Percentiles rank a stretch among this genome's conserved stretches.
phyloP scores from a whole-genome alignment of 1,140 invertebrate species.

The Drosophila jambulina region DNA sequence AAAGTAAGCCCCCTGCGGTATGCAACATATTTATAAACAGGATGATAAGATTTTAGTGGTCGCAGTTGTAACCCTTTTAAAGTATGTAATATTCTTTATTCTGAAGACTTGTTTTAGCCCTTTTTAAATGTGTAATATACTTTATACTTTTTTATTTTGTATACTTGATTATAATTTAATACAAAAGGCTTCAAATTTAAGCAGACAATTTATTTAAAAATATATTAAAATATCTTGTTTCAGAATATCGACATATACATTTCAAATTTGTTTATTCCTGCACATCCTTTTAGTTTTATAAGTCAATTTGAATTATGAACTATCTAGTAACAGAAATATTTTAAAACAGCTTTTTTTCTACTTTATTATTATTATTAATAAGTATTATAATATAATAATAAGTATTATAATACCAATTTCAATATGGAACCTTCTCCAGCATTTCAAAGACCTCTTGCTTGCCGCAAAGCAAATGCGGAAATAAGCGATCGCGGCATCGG shows the following conservation, averaged over 20 bases:
- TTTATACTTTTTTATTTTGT: background rate
- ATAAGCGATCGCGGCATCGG: conserved; percentile 13
- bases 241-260: too few species aligned
- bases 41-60: background rate
- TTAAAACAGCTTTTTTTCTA: too few species aligned
- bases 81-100: too few species aligned
- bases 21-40: background rate
- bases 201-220: too few species aligned
- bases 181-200: background rate
- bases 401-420: background rate
- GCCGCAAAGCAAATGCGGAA: conserved; percentile 11
- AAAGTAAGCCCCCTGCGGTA: too few species aligned
- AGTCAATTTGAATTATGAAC: background rate
- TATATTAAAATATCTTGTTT: background rate
- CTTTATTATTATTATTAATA: too few species aligned
- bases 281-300: background rate
- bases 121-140: background rate
- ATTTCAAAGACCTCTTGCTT: conserved; percentile 2
- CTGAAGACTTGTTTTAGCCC: accelerated
- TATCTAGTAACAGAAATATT: too few species aligned
- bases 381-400: too few species aligned
- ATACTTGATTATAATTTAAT: background rate
- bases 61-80: background rate
- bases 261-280: background rate
- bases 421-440: background rate